Evolutionary conservation across 1,140 invertebrate genomes (phyloP), one percentile per base, ranked within the genome.

Genomic region (Riptortus pedestris): DNA sequence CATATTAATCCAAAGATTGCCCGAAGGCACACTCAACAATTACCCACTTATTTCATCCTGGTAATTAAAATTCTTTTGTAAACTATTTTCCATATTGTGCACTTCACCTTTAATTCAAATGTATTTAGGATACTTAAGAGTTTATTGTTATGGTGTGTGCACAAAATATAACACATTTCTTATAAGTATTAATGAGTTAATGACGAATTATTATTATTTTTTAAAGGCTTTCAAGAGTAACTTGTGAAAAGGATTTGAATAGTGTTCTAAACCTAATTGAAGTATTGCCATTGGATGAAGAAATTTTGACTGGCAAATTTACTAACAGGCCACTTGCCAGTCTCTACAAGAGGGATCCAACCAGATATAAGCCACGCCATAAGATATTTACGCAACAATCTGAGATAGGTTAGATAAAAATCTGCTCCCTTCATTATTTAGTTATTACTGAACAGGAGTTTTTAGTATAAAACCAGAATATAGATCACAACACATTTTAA

Each of bases 261-360:
- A 22, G 22, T 4, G 16, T 47, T 9, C 45, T 47, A 5, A 22
- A 9, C 18, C 45, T 47, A 12, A 20, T 47, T 22, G 22, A 47
- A 47, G 45, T 22, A 20, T 47, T 47, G 22, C 45, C 45, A 4
- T 47, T 18, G 45, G n/a, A n/a, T n/a, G n/a, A n/a, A n/a, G n/a
- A n/a, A n/a, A n/a, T n/a, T n/a, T n/a, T n/a, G n/a, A n/a, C n/a
- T n/a, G n/a, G n/a, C n/a, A n/a, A n/a, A n/a, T n/a, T n/a, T n/a
- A n/a, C n/a, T n/a, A n/a, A n/a, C n/a, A 16, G 5, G 24, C 51
- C 51, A 24, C 20, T 55, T 14, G 20, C 51, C 20, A 88, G 87
- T 73, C 72, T 92, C 0, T 91, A 92, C 69, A 88, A 88, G 71
- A 83, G 84, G 64, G 88, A 91, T 76, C 82, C 87, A 2, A 85